phyloP scores from a whole-genome alignment of 2,888 invertebrate species.

The Dioctria linearis region DNA sequence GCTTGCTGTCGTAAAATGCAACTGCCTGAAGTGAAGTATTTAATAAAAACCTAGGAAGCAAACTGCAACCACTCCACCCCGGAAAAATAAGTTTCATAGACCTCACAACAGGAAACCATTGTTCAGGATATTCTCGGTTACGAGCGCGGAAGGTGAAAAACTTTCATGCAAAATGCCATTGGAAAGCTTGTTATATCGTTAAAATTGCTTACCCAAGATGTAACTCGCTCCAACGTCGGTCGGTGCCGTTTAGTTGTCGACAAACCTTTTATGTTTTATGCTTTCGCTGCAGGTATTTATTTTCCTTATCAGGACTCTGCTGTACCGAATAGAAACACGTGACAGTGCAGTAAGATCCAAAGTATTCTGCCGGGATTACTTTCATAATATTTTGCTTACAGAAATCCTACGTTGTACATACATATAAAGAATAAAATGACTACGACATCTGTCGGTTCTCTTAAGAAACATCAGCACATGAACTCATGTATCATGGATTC shows the following conservation, averaged over 20 bases:
- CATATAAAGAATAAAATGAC: too few species aligned
- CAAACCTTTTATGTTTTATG: conserved; percentile 21
- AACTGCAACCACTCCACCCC: neutral
- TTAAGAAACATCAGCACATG: too few species aligned
- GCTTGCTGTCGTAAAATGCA: conserved; percentile 3
- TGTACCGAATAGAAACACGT: too few species aligned
- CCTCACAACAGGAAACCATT: conserved; percentile 14
- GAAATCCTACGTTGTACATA: too few species aligned
- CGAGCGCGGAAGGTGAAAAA: neutral
- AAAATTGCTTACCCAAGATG: conserved; percentile 43
- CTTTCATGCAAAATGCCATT: conserved; percentile 30
- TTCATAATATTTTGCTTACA: too few species aligned
- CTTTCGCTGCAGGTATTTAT: conserved; percentile 38
- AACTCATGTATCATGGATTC: too few species aligned
- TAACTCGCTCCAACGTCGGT: conserved; percentile 3
- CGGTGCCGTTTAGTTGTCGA: conserved; percentile 24
- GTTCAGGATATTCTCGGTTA: conserved; percentile 17
- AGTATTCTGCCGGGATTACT: too few species aligned
- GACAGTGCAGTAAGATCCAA: too few species aligned
- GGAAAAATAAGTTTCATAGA: neutral
- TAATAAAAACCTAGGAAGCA: conserved; percentile 22
- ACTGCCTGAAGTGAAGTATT: conserved; percentile 35
- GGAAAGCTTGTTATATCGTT: conserved; percentile 39
- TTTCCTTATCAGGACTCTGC: conserved; percentile 14
- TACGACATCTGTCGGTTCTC: too few species aligned